Evolutionary conservation across 2,888 invertebrate species (phyloP), one percentile per base, ranked within the genome.

Genomic region (Synergus gifuensis): DNA sequence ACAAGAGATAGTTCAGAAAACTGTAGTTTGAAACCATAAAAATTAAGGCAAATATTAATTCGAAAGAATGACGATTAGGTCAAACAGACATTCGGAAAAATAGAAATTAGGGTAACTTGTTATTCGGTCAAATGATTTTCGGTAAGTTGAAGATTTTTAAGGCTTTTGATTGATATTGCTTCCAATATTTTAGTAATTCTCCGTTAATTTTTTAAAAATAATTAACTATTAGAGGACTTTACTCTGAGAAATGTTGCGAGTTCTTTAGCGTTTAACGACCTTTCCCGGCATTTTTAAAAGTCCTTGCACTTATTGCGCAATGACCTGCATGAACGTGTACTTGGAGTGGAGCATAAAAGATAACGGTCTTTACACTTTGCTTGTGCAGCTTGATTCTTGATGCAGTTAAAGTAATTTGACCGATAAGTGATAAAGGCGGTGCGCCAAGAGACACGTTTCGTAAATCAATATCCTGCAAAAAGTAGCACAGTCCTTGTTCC

Each of bases 261-360:
- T 69, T 69, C 28, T n/a, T 46, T 16, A 73, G 73, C 49, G 73
- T 73, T 28, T 73, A 73, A 73, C 49, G 54, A 54, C 69, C 46
- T 69, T 46, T 73, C 49, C 54, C n/a, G 14, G 54, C 54, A 54
- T 73, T 73, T 73, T 73, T 36, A 49, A 73, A 73, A 73, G 73
- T 73, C 73, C 73, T 73, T 73, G 73, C 73, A 73, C 73, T 73
- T 73, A 73, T 73, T 73, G 73, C 73, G 73, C 73, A 73, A 73
- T 73, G 73, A 54, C 73, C 54, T 73, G 73, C n/a, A 73, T 36
- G 73, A 73, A 11, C 73, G 54, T 54, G 54, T 73, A 73, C 54
- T 73, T 54, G 16, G 73, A 54, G 54, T 54, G 9, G 36, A 54
- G 54, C 54, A 73, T 54, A 73, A 69, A 73, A 73, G 73, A 73